phyloP scores from a whole-genome alignment of 2,888 invertebrate species.

The Ichneumoninae sp. region DNA sequence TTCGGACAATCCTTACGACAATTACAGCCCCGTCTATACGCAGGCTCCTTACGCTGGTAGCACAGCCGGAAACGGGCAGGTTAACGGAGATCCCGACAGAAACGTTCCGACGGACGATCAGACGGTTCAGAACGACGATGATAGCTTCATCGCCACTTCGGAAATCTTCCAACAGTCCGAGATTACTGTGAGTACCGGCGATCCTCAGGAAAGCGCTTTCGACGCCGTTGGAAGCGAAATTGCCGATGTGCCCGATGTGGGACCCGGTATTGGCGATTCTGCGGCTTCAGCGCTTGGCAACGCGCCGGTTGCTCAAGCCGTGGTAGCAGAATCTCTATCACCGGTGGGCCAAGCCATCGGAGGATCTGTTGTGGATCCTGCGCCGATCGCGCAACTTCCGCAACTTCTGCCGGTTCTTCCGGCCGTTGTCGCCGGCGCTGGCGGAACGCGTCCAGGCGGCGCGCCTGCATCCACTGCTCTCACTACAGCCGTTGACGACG shows the following conservation, averaged over 20 bases:
- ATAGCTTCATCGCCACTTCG: conserved; percentile 39
- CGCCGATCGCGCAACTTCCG: conserved; percentile 32
- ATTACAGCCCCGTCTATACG: conserved; percentile 8
- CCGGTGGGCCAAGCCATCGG: conserved; percentile 62
- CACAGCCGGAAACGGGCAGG: conserved; percentile 11
- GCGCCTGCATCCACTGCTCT: conserved; percentile 61
- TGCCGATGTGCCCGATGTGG: conserved; percentile 33
- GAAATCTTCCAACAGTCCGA: conserved; percentile 59
- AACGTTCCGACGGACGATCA: conserved; percentile 36
- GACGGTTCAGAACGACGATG: conserved; percentile 25
- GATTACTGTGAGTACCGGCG: conserved; percentile 50
- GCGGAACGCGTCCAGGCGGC: conserved; percentile 44
- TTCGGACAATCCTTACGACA: conserved; percentile 25
- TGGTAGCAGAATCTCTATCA: conserved; percentile 25
- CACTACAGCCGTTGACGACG: conserved; percentile 57
- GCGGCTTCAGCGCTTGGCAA: conserved; percentile 18
- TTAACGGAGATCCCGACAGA: conserved; percentile 47
- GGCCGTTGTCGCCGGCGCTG: conserved; percentile 31
- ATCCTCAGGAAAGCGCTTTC: conserved; percentile 51
- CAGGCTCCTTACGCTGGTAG: conserved; percentile 15
- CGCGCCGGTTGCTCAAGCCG: conserved; percentile 14
- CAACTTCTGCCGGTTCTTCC: conserved; percentile 22
- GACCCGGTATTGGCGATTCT: conserved; percentile 33
- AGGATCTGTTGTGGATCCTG: conserved; percentile 45
- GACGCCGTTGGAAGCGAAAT: conserved; percentile 42